Base-by-base conservation (phyloP, 1,140 invertebrate genomes). In the Artemia franciscana region DNA sequence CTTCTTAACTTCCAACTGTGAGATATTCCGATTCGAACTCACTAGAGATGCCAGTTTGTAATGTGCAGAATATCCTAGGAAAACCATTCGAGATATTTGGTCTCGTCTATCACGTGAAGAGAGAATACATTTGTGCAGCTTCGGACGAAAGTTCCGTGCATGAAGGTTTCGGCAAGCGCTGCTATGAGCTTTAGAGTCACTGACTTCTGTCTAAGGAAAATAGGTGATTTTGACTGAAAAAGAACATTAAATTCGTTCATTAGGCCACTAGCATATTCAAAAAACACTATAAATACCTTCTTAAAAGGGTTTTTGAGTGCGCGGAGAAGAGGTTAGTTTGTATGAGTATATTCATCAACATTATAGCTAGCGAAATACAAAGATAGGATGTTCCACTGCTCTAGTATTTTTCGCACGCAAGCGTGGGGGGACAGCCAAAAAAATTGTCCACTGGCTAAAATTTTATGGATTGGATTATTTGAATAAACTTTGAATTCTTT, bases 331-430 rank as follows among this genome's bases (percentile, higher is more conserved):
- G 66, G 62, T 61, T 72, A 67, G 7, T 67, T 69, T n/a, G 66
- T 71, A 25, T 68, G 68, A 26, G 68, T 73, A 57, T 68, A 71
- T 66, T 72, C 72, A 24, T 65, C 60, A 64, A 70, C 67, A 24
- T 67, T 65, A 65, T 67, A 64, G 59, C 24, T 58, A 5, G 58
- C 63, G 61, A 71, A 73, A 70, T 68, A 73, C 28, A 72, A 65
- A 63, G 63, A 69, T 62, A 73, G 60, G 27, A 70, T 66, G 62
- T 67, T 62, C 61, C 68, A 65, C 65, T 72, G 72, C 39, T 63
- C 61, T 21, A 62, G 18, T 26, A 65, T 23, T 23, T 56, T 12
- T 7, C 39, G 63, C 21, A 65, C 56, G 59, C 64, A 62, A 2
- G 18, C 18, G 9, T 62, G 23, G 2, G 65, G 25, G 4, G 65